Conservation (phyloP, 2,113 vertebrate genomes). For the Arizona elegans region DNA sequence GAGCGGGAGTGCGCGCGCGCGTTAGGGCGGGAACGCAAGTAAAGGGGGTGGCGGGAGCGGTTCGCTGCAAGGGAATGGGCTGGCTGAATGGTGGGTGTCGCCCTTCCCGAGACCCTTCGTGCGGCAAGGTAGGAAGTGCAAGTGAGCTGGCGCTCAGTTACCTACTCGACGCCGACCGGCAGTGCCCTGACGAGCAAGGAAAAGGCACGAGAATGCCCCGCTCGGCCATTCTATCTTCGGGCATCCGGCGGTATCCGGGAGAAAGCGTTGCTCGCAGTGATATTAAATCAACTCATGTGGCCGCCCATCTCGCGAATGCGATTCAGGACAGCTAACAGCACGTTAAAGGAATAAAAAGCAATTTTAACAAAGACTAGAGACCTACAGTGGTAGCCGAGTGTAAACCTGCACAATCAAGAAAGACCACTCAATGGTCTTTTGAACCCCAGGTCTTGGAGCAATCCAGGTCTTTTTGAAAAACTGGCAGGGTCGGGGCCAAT, state of each 20-base stretch:
- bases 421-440: neutral
- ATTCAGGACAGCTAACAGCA: neutral
- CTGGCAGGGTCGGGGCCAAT: neutral
- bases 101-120: neutral
- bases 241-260: conserved; percentile 1
- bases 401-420: neutral
- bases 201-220: conserved; percentile 54
- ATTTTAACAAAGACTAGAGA: neutral
- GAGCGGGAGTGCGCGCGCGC: neutral
- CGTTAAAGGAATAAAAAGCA: neutral
- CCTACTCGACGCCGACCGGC: neutral
- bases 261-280: neutral
- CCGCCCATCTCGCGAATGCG: neutral
- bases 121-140: neutral
- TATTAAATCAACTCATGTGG: neutral
- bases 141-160: neutral
- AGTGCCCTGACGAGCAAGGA: conserved; percentile 27
- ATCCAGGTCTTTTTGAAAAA: neutral
- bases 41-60: neutral
- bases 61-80: neutral
- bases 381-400: neutral
- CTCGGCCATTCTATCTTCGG: conserved; percentile 37
- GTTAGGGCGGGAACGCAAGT: neutral
- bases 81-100: neutral
- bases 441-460: neutral